Conservation (phyloP, 2,797 vertebrate genomes). For the Eulemur rubriventer region DNA sequence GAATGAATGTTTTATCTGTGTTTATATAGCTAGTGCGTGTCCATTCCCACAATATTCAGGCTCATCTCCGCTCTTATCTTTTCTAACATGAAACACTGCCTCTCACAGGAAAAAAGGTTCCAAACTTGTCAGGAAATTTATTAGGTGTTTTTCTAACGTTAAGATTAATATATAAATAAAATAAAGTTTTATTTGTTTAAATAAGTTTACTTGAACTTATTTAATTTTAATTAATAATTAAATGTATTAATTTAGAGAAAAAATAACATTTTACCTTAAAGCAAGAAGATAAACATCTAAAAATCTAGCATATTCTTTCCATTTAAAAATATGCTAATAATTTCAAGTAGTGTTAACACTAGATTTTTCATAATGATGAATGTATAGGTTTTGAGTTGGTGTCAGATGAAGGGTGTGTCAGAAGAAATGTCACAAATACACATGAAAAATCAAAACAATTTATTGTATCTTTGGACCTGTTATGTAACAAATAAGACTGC, state of each 20-base stretch:
- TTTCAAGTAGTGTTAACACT: not conserved
- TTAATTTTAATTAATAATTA: not conserved
- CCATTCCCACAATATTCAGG: not conserved
- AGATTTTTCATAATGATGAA: not conserved
- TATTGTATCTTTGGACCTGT: not conserved
- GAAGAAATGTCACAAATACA: not conserved
- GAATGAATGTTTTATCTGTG: not conserved
- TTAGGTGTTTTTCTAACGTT: not conserved
- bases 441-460: not conserved
- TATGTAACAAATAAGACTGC: not conserved
- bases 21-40: not conserved
- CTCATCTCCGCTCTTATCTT: not conserved
- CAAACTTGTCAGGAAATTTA: not conserved
- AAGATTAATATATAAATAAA: not conserved
- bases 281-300: not conserved
- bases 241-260: not conserved
- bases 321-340: conserved; percentile 7
- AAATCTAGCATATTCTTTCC: not conserved
- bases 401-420: not conserved
- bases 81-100: not conserved
- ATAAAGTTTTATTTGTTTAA: not conserved
- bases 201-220: not conserved
- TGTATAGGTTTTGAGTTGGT: not conserved
- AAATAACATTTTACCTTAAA: conserved; percentile 8
- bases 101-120: not conserved